These are phyloP conservation scores for Aurelia aurita DNA, from an alignment of 30 jellyfish, hydroid and myxozoan genomes.

Conservation along the genomic window DNA sequence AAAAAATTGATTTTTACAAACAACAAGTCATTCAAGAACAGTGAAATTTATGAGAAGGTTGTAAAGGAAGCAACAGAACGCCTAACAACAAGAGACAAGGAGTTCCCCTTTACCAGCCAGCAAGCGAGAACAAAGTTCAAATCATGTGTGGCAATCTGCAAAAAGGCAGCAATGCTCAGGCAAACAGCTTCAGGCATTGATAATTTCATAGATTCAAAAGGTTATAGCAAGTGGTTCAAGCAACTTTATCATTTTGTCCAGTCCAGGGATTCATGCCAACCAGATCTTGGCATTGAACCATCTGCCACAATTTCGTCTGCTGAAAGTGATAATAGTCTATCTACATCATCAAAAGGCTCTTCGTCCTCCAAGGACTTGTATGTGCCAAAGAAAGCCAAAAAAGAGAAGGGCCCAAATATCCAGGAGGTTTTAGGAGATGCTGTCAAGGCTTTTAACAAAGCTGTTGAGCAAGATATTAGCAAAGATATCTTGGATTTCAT, in stretches of 20 bases:
- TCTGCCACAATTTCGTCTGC: not conserved
- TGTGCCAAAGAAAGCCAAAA: constrained; percentile 17
- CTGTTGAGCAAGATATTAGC: constrained; percentile 20
- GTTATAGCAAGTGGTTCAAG: constrained; percentile 26
- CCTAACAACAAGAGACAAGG: constrained; percentile 5
- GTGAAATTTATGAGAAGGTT: constrained; percentile 5
- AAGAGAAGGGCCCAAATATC: constrained; percentile 12
- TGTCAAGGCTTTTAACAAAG: constrained; percentile 15
- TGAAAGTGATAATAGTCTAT: constrained; percentile 5
- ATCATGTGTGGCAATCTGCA: constrained; percentile 35
- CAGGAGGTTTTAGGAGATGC: constrained; percentile 23
- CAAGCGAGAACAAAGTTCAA: constrained; percentile 19
- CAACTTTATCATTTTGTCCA: constrained; percentile 27
- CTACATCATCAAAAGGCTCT: constrained; percentile 4
- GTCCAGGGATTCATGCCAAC: constrained; percentile 23
- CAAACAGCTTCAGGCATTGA: constrained; percentile 27
- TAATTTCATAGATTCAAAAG: constrained; percentile 4
- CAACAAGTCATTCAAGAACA: constrained; percentile 4
- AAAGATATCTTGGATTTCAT: constrained; percentile 14
- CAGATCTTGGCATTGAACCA: constrained; percentile 30
- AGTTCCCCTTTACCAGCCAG: constrained; percentile 30
- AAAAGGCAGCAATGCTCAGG: constrained; percentile 31
- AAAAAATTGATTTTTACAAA: constrained; percentile 5
- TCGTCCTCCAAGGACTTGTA: constrained; percentile 12
- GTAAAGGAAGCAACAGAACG: constrained; percentile 16